Evolutionary conservation across 2,113 vertebrate genomes (phyloP).

Genomic region (Rhineura floridana): DNA sequence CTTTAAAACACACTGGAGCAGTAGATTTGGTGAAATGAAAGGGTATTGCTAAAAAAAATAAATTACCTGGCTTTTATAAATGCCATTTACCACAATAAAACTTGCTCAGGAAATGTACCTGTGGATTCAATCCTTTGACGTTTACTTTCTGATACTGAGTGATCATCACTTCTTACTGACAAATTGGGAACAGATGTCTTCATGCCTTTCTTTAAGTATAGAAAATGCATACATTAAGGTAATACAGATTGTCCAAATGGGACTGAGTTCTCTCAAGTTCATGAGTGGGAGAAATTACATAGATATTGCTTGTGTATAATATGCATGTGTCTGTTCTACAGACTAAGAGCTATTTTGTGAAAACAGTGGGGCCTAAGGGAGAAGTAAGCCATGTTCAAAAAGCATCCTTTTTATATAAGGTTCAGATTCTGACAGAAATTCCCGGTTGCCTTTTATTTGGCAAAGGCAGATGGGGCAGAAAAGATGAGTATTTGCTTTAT

Average conservation of each 20-base stretch:
- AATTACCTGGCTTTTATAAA: background rate
- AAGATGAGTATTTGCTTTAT: background rate
- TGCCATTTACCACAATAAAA: background rate
- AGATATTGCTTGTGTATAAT: no score
- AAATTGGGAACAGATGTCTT: background rate
- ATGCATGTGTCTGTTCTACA: no score
- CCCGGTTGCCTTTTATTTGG: background rate
- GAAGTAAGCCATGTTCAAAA: no score
- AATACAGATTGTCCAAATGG: no score
- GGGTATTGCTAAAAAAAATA: background rate
- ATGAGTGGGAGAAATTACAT: no score
- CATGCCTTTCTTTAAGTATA: background rate
- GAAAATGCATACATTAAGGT: background rate
- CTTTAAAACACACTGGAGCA: slow-evolving; percentile 19
- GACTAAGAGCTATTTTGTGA: no score
- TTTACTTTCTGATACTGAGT: background rate
- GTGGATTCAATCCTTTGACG: background rate
- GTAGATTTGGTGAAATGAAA: background rate
- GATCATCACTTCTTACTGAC: background rate
- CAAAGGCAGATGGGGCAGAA: background rate
- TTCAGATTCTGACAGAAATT: no score
- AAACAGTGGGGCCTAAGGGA: no score
- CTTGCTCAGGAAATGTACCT: background rate
- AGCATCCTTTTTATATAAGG: no score
- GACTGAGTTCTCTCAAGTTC: background rate